Evolutionary conservation across 1,140 invertebrate genomes (phyloP), one percentile per base, ranked within the genome.

Genomic region (Marisa cornuarietis): DNA sequence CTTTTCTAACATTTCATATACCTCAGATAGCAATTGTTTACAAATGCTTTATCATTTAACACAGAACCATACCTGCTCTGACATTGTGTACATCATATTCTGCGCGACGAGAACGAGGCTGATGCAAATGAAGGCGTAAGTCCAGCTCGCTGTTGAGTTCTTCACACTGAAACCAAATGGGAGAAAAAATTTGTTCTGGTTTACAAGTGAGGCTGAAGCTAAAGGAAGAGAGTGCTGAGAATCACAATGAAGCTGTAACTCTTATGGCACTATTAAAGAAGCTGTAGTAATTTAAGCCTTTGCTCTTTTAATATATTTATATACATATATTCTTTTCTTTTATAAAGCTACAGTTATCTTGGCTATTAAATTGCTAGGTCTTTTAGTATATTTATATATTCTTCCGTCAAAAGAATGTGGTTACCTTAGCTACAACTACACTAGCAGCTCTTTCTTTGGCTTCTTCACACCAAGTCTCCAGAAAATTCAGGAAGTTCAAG

Each of bases 71-170:
- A 91, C 90, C 90, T 78, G 90, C 90, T 83, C 91, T 82, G 51
- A 91, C 91, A 84, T 91, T 90, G 74, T 91, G 90, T 14, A 91
- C 87, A 83, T 91, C 91, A 24, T 88, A 82, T 73, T 91, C 91
- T 24, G 88, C 87, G 62, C 91, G 79, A 24, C 86, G 83, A 10
- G 86, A 71, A 71, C 91, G 81, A 16, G 91, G 91, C 81, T 89
- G 88, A 83, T 91, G 91, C 13, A 91, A 87, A 81, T 91, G 91
- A 26, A 90, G 83, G 26, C 90, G 85, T 5, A 91, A 81, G 71
- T 91, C 89, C 31, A 91, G 80, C 78, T 91, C 91, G 84, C 87
- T 89, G 83, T 91, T 88, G 49, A 91, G 82, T 81, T 91, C 91
- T 79, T 90, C 89, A 84, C 83, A 86, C 87, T 89, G 80, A 31